These are phyloP conservation scores for Labeo calbasu DNA, from an alignment of 2,797 vertebrate species.

Conservation along the genomic window DNA sequence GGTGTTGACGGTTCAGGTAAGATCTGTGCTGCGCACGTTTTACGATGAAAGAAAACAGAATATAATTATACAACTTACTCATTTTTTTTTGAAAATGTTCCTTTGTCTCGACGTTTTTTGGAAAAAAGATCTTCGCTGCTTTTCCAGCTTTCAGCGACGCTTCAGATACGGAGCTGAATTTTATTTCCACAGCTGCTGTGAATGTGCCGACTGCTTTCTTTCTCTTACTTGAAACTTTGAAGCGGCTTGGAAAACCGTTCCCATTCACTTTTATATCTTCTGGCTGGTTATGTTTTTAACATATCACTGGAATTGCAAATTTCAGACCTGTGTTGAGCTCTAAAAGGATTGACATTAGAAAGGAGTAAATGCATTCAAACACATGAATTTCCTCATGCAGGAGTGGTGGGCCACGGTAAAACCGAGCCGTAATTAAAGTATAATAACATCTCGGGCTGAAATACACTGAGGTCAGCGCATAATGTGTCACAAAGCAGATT, in stretches of 20 bases:
- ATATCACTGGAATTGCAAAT: constrained; percentile 75
- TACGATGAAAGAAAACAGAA: constrained; percentile 27
- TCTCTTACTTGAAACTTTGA: constrained; percentile 36
- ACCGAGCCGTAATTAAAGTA: constrained; percentile 78
- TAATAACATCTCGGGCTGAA: constrained; percentile 72
- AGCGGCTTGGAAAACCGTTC: constrained; percentile 4
- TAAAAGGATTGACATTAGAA: constrained; percentile 76
- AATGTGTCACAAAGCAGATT: constrained; percentile 77
- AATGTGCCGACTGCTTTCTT: constrained; percentile 34
- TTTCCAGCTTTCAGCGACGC: background rate
- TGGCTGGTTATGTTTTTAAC: constrained; percentile 65
- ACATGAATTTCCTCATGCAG: constrained; percentile 56
- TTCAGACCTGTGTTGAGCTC: constrained; percentile 72
- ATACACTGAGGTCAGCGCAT: constrained; percentile 69
- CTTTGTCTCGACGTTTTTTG: constrained; percentile 6
- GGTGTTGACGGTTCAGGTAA: background rate
- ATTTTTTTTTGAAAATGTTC: constrained; percentile 18
- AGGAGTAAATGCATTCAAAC: constrained; percentile 72
- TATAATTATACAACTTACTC: constrained; percentile 30
- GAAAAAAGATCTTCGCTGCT: background rate
- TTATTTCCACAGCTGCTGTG: constrained; percentile 25
- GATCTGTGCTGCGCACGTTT: background rate
- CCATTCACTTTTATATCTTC: constrained; percentile 43
- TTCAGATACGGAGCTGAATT: constrained; percentile 12
- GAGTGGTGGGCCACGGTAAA: constrained; percentile 74